Evolutionary conservation across 2,113 vertebrate species (phyloP), one percentile per base, ranked within the genome.

Genomic region (Scatophagus argus): DNA sequence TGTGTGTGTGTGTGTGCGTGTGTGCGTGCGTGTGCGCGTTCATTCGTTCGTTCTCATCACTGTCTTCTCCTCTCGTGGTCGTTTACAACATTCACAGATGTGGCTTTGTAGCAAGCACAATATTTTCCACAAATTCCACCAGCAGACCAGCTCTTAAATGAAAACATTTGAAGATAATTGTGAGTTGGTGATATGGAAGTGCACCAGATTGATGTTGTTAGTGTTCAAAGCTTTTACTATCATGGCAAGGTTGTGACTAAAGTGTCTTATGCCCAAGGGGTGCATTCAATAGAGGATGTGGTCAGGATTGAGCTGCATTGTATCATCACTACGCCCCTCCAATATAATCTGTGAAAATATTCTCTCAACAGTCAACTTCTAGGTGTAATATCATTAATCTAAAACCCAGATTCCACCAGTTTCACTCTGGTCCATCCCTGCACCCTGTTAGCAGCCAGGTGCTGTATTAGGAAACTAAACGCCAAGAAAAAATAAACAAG

Each of bases 91-190:
- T 82, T 83, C 65, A 83, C 89, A 88, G 89, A 91, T 89, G 87
- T 88, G 82, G 39, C 64, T 87, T 73, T 81, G 56, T 72, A 69
- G 59, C 3, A 13, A 84, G 49, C 62, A 32, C 41, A 83, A 39
- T 56, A 61, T 81, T 91, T 90, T 87, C 87, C 88, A 70, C 80
- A 62, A 70, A 83, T 83, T 71, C 65, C 74, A 78, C 61, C 74
- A 79, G 41, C 60, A 69, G 79, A 70, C 74, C 72, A 14, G 72
- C 44, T 68, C 13, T 1, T 74, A 75, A 85, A 60, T 79, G 74
- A 74, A 85, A 88, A 79, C 86, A 86, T 78, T 87, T 55, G 65
- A 87, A 63, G 81, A 25, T 82, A 87, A 86, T 82, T 85, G 79
- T 43, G 55, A 76, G 77, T 69, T 25, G 31, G 63, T 72, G 76